Conservation (phyloP, 2,113 vertebrate species). For the Anarhynchus alexandrinus region DNA sequence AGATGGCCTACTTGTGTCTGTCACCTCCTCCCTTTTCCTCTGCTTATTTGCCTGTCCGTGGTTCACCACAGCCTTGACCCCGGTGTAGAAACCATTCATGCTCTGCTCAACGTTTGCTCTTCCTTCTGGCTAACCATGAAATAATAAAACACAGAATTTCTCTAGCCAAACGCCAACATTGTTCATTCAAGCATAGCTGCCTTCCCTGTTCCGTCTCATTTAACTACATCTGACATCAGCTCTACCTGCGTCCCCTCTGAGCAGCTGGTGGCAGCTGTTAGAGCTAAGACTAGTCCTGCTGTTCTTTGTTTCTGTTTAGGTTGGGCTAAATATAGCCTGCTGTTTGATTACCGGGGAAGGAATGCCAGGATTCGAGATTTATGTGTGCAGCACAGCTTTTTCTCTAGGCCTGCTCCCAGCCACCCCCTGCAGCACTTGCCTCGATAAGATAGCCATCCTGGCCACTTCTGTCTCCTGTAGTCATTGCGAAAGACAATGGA, state of each 20-base stretch:
- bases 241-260: slow-evolving; percentile 23
- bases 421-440: background rate
- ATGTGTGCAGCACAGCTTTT: background rate
- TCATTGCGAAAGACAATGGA: background rate
- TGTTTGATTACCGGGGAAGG: background rate
- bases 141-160: background rate
- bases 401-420: background rate
- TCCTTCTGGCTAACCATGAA: background rate
- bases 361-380: slow-evolving; percentile 13
- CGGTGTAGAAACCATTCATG: background rate
- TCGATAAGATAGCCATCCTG: background rate
- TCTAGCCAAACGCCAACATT: background rate
- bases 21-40: background rate
- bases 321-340: slow-evolving; percentile 42
- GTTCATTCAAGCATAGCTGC: background rate
- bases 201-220: slow-evolving; percentile 41
- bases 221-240: slow-evolving; percentile 5
- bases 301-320: slow-evolving; percentile 44
- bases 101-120: background rate
- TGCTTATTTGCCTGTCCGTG: background rate
- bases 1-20: background rate
- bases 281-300: background rate
- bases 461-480: background rate
- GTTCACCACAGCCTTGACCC: background rate
- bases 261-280: slow-evolving; percentile 51